Percentiles rank a stretch among this genome's conserved stretches.
Conservation (phyloP, 2,797 vertebrate species). For the Podarcis lilfordi region DNA sequence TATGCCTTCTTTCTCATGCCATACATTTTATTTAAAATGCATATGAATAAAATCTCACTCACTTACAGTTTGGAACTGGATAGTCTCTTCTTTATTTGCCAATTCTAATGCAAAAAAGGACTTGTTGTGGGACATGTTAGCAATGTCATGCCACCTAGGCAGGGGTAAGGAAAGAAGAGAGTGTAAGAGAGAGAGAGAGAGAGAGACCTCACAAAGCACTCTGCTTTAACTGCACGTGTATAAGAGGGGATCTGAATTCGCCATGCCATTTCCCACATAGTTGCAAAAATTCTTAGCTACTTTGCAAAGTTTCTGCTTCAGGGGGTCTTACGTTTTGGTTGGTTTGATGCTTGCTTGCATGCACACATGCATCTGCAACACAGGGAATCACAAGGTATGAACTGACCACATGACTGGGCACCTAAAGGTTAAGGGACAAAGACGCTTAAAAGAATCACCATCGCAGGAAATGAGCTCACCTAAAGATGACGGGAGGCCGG, state of each 20-base stretch:
- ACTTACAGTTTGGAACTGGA: slow-evolving; percentile 98
- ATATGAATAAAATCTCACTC: slow-evolving; percentile 22
- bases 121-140: slow-evolving; percentile 98
- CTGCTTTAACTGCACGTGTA: not conserved
- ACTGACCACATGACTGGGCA: not conserved
- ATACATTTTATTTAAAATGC: not conserved
- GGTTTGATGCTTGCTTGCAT: slow-evolving; percentile 2
- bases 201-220: not conserved
- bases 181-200: not conserved
- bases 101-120: slow-evolving; percentile 95
- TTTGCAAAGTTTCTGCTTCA: not conserved
- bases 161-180: slow-evolving; percentile 11
- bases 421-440: not conserved
- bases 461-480: slow-evolving; percentile 75
- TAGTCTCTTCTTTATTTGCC: slow-evolving; percentile 94
- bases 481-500: slow-evolving; percentile 88
- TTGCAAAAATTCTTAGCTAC: not conserved
- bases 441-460: not conserved
- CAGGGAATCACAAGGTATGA: not conserved
- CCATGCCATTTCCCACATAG: not conserved
- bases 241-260: not conserved
- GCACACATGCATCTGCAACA: not conserved
- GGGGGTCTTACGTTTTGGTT: not conserved
- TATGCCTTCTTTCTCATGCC: too few species aligned
- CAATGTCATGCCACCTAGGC: slow-evolving; percentile 96